These are phyloP conservation scores for Jaculus jaculus DNA, from an alignment of 2,113 vertebrate genomes.

Conservation along the genomic window DNA sequence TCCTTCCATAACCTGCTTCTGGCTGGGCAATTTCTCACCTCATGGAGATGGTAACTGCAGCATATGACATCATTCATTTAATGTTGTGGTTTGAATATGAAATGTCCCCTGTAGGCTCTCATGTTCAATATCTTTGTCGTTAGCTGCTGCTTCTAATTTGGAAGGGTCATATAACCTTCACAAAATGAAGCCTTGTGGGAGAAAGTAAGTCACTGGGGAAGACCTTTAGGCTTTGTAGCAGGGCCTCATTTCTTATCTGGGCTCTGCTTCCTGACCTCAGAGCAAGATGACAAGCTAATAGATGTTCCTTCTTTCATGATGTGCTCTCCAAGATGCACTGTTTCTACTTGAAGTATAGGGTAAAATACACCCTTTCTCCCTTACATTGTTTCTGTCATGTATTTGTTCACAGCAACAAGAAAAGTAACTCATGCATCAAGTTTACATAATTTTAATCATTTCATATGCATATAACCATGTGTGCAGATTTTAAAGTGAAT, in stretches of 20 bases:
- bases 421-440: not conserved
- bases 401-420: not conserved
- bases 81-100: too few species aligned
- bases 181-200: not conserved
- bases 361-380: not conserved
- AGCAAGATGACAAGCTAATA: too few species aligned
- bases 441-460: not conserved
- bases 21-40: too few species aligned
- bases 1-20: too few species aligned
- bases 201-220: not conserved
- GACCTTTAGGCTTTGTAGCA: not conserved
- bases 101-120: too few species aligned
- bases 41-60: too few species aligned
- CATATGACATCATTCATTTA: too few species aligned
- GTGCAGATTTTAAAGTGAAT: not conserved
- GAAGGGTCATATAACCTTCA: too few species aligned
- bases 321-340: not conserved
- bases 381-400: not conserved
- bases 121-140: too few species aligned
- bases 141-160: too few species aligned
- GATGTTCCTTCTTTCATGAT: fast-evolving
- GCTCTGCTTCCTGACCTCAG: not conserved
- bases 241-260: not conserved
- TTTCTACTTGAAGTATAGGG: not conserved
- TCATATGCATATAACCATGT: not conserved